These are phyloP conservation scores for Mesorhabditis spiculigera DNA, from an alignment of 2,888 invertebrate species.

Conservation along the genomic window DNA sequence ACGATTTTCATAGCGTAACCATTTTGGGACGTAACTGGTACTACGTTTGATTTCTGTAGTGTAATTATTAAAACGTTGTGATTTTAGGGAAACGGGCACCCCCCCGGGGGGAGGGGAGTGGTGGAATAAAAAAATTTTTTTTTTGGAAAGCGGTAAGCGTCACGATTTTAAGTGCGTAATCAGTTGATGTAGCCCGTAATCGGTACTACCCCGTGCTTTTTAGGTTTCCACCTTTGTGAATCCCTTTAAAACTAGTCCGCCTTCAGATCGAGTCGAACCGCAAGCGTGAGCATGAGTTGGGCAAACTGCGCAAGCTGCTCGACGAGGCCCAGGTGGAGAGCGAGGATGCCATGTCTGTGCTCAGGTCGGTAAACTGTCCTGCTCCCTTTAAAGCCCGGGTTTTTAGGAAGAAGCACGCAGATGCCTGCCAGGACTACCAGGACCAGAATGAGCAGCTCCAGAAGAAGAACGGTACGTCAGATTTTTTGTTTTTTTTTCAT, in stretches of 20 bases:
- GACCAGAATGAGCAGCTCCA: conserved; percentile 94
- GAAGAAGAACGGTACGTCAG: conserved; percentile 73
- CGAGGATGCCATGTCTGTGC: conserved; percentile 77
- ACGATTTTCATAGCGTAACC: too few species aligned
- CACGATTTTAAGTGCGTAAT: neutral
- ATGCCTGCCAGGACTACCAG: conserved; percentile 93
- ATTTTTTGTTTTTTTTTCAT: too few species aligned
- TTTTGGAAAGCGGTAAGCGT: too few species aligned
- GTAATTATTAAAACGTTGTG: too few species aligned
- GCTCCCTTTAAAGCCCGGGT: conserved; percentile 71
- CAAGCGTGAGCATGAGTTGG: conserved; percentile 91
- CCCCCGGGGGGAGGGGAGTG: too few species aligned
- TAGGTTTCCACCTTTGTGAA: neutral
- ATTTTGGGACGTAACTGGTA: too few species aligned
- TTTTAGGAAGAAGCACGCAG: conserved; percentile 92
- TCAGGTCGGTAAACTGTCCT: conserved; percentile 63
- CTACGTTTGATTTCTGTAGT: too few species aligned
- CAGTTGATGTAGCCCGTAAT: neutral
- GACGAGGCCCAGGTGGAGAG: conserved; percentile 92
- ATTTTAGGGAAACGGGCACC: too few species aligned
- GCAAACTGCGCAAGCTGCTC: conserved; percentile 91
- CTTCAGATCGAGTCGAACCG: conserved; percentile 93
- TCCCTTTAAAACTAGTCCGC: neutral
- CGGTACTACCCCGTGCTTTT: neutral
- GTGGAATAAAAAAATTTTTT: too few species aligned